Evolutionary conservation across 2,113 vertebrate genomes (phyloP).

Genomic region (Proterorhinus semilunaris): DNA sequence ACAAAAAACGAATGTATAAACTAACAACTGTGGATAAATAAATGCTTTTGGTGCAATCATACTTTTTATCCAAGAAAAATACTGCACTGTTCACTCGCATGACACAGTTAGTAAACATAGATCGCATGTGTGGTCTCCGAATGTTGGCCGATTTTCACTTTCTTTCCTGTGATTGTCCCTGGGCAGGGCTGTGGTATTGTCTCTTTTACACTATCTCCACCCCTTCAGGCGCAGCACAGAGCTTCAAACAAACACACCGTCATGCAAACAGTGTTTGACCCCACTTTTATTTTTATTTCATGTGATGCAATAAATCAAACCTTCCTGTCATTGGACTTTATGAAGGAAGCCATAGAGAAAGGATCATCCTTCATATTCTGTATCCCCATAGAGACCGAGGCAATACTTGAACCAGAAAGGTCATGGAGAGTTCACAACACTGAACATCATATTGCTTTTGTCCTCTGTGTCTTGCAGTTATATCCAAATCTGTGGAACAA

Average conservation of each 20-base stretch:
- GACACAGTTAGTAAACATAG: neutral
- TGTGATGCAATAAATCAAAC: neutral
- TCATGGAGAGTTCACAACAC: too few relatives aligned
- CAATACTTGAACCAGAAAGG: too few relatives aligned
- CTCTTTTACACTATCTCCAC: conserved; percentile 13
- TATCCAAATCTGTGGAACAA: too few relatives aligned
- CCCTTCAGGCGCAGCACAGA: conserved; percentile 19
- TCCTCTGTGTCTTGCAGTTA: too few relatives aligned
- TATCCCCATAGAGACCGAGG: too few relatives aligned
- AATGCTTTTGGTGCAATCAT: neutral
- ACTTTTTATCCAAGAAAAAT: neutral
- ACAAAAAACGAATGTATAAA: neutral
- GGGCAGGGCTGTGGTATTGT: conserved; percentile 24
- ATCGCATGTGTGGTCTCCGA: conserved; percentile 17
- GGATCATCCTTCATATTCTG: too few relatives aligned
- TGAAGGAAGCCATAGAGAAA: neutral
- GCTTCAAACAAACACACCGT: conserved; percentile 31
- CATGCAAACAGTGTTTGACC: conserved; percentile 8
- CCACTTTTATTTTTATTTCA: neutral
- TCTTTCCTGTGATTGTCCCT: conserved; percentile 54
- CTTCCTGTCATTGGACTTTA: neutral
- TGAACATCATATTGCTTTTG: too few relatives aligned
- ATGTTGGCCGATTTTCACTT: conserved; percentile 36
- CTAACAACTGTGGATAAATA: neutral
- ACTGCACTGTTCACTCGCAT: neutral